A percentile compares a stretch with the other conserved stretches of the same genome.
phyloP scores from a whole-genome alignment of 2,797 vertebrate species.

The Spheniscus humboldti region DNA sequence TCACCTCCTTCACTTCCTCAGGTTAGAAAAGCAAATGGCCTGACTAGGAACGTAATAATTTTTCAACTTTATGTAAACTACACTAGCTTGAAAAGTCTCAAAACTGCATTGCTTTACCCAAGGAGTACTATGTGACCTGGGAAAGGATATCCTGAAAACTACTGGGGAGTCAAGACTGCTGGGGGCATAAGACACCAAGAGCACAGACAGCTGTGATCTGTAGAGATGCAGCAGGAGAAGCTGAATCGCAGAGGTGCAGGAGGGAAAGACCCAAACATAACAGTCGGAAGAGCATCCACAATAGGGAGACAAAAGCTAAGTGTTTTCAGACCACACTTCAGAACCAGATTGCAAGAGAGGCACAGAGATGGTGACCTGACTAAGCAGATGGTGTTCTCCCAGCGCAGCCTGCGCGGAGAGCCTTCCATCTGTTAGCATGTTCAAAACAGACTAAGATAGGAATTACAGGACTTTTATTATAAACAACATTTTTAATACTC shows the following conservation, averaged over 20 bases:
- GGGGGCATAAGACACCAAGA: not conserved
- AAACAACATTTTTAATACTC: constrained; percentile 12
- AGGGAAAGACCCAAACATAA: not conserved
- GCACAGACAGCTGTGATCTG: not conserved
- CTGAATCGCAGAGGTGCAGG: not conserved
- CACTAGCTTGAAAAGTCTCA: not conserved
- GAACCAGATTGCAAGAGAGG: not conserved
- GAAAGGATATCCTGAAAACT: not conserved
- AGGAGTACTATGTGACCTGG: not conserved
- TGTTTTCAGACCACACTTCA: not conserved
- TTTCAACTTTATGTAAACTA: not conserved
- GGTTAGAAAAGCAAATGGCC: not conserved
- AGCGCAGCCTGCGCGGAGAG: not conserved
- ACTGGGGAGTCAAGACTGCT: not conserved
- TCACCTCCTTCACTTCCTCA: not conserved
- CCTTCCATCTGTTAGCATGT: not conserved
- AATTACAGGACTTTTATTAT: not conserved
- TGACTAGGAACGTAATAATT: not conserved
- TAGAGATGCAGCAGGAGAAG: not conserved
- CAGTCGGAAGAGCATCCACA: not conserved
- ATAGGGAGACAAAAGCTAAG: not conserved
- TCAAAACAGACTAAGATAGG: not conserved
- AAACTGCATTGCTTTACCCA: not conserved
- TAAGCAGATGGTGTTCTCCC: constrained; percentile 38
- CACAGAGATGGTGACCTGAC: not conserved